Evolutionary conservation across 2,888 invertebrate genomes (phyloP), one percentile per base, ranked within the genome.

Genomic region (Epistrophe eligans): DNA sequence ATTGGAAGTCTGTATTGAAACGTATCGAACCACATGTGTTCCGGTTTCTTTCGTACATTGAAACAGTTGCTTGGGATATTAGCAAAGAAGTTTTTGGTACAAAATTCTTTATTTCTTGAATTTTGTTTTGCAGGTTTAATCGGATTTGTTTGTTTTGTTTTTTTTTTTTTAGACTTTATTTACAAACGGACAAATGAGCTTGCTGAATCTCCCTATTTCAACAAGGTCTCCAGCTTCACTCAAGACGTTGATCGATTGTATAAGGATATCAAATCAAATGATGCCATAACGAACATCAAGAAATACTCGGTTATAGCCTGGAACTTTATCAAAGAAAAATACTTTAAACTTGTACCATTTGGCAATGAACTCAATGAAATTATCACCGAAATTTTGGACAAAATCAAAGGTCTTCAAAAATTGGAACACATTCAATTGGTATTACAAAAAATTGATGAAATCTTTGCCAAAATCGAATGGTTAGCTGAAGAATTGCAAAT

Each of bases 221-320:
- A 95, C 89, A 96, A 96, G 89, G 95, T 97, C 13, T 95, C 96
- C 1, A 96, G 96, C 80, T 95, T 97, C 89, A 96, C 97, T 0
- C 96, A 96, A 89, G 97, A 97, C 90, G 93, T 97, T 88, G 97
- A 97, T 90, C 95, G 94, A 77, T 94, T 97, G 66, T 97, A 97
- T 91, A 95, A 95, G 77, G 97, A 97, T 90, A 94, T 97, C 9
- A 94, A 95, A 67, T 95, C 95, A 77, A 96, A 97, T 90, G 97
- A 97, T 90, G 94, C 96, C 0, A 93, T 97, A 32, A 96, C 96
- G 0, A 97, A 97, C 91, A 94, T 97, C 45, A 95, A 95, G 90
- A 97, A 97, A 90, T 97, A 97, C 92, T 94, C 95, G 0, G 93
- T 93, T 57, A 94, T 96, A 60, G 92, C 95, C 0, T 95, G 96